phyloP scores from a whole-genome alignment of 2,888 invertebrate genomes.

The Caenorhabditis auriculariae region DNA sequence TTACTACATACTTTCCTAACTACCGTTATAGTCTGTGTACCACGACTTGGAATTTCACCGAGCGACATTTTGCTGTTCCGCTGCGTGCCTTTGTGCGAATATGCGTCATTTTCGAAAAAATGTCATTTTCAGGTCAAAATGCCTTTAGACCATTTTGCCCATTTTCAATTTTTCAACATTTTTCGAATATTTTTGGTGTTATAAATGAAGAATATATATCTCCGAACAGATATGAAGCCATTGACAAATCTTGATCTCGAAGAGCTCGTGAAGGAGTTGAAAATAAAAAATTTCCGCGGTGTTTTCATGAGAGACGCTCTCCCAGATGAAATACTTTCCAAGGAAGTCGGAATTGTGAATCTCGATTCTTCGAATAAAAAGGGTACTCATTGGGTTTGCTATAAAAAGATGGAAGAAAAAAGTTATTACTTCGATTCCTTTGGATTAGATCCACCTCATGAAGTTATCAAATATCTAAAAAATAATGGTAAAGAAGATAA shows the following conservation, averaged over 20 bases:
- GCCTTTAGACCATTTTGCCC: too few relatives aligned
- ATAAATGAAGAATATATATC: constrained; percentile 9
- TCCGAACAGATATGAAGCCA: constrained; percentile 4
- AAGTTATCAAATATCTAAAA: constrained; percentile 15
- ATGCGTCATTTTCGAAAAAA: too few relatives aligned
- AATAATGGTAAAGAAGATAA: constrained; percentile 15
- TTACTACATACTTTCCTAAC: too few relatives aligned
- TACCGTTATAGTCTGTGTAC: too few relatives aligned
- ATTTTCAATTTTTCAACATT: too few relatives aligned
- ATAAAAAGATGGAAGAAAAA: constrained; percentile 11
- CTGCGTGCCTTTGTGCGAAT: too few relatives aligned
- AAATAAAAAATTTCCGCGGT: constrained; percentile 14
- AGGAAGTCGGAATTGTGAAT: constrained; percentile 15
- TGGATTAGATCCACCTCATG: constrained; percentile 11
- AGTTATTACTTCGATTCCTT: constrained; percentile 16
- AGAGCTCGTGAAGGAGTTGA: constrained; percentile 13
- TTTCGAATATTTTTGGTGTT: too few relatives aligned
- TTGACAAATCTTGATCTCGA: constrained; percentile 13
- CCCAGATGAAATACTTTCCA: constrained; percentile 8
- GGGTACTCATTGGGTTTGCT: too few relatives aligned
- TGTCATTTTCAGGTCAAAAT: too few relatives aligned
- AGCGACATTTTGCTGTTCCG: too few relatives aligned
- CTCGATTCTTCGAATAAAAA: constrained; percentile 11
- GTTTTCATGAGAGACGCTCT: constrained; percentile 12
- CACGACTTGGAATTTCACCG: too few relatives aligned